A percentile compares a stretch with the other conserved stretches of the same genome.
These are phyloP conservation scores for Dissostichus mawsoni DNA, from an alignment of 2,113 vertebrate genomes.

Conservation along the genomic window DNA sequence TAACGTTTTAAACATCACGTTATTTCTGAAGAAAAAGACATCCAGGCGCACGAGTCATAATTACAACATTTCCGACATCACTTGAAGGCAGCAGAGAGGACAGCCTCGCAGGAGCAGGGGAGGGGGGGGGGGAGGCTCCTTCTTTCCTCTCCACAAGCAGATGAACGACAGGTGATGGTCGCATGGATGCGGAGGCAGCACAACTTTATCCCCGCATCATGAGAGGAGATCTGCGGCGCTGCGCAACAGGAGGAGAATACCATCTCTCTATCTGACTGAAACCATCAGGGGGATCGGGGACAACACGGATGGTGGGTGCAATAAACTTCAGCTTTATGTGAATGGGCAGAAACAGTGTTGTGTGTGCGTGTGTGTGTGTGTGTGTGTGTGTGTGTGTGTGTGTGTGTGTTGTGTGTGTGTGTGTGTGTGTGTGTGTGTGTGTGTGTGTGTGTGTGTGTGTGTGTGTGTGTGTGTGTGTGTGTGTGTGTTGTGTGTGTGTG, in stretches of 20 bases:
- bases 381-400: no score
- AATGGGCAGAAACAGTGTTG: background rate
- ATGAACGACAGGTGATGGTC: background rate
- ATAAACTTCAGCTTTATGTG: background rate
- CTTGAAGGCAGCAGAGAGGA: slow-evolving; percentile 18
- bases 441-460: no score
- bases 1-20: no score
- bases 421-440: no score
- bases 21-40: no score
- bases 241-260: slow-evolving; percentile 14
- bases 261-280: no score
- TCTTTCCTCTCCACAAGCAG: background rate
- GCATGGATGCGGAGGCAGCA: background rate
- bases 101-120: background rate
- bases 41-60: background rate
- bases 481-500: no score
- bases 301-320: slow-evolving; percentile 14
- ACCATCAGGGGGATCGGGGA: background rate
- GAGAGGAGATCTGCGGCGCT: background rate
- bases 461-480: no score
- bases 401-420: no score
- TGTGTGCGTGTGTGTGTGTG: no score
- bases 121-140: background rate
- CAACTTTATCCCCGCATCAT: background rate
- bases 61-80: slow-evolving; percentile 6